Evolutionary conservation across 2,888 invertebrate genomes (phyloP), one percentile per base, ranked within the genome.

Genomic region (Epirrhoe alternata): DNA sequence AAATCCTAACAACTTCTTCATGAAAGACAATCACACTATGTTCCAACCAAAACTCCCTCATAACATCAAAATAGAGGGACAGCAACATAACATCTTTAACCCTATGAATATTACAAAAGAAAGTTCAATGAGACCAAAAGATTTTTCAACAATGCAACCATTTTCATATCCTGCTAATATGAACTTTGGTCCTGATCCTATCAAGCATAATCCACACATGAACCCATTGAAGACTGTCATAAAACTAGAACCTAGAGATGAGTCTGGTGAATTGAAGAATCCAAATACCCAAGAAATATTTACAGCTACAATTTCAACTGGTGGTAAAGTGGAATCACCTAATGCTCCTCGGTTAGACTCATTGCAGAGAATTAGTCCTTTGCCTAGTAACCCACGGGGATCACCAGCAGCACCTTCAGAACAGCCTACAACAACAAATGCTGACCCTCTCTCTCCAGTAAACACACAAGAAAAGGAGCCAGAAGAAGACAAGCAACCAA

Each of bases 161-260:
- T 93, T 86, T 82, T 78, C 86, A 67, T 93, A 91, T 81, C 83
- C 90, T 54, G 76, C 89, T 51, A 89, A 81, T 76, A 87, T 92
- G 60, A 91, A 86, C 77, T 93, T 86, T 82, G 74, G 81, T 5
- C 86, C 77, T 86, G 94, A 94, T 73, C 83, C 87, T 65, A 89
- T 82, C 68, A 94, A 94, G 79, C 92, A 90, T 70, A 89, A 86
- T 77, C 84, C 86, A 62, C 86, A 88, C 61, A 82, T 93, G 42
- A 92, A 93, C 82, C 92, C 94, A 61, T 77, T 94, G 49, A 94
- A 93, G 76, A 93, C 94, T 62, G 91, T 94, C 12, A 94, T 94
- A 61, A 94, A 94, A 75, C 81, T 94, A 68, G 94, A 94, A 77
- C 94, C 94, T 10, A 85, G 94, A 78, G 94, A 94, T 87, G 93